phyloP scores from a whole-genome alignment of 2,113 vertebrate species.

The Pyxicephalus adspersus region DNA sequence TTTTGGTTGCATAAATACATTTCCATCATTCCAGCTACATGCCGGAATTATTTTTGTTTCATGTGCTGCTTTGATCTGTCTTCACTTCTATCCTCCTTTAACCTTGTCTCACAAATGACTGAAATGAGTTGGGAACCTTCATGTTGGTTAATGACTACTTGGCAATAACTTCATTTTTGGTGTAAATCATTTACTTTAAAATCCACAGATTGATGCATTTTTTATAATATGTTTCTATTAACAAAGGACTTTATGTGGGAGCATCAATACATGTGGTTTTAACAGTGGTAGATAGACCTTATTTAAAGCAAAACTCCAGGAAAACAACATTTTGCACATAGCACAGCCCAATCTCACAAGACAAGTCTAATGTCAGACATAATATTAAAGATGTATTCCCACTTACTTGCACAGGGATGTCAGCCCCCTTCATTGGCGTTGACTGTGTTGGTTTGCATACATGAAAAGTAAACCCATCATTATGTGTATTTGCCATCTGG shows the following conservation, averaged over 20 bases:
- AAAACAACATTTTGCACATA: too few species aligned
- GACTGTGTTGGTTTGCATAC: too few species aligned
- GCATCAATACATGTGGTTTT: not conserved
- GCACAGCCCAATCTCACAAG: too few species aligned
- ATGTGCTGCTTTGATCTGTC: constrained; percentile 22
- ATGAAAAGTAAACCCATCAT: too few species aligned
- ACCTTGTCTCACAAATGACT: not conserved
- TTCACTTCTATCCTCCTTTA: constrained; percentile 7
- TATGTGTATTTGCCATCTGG: too few species aligned
- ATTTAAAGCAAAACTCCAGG: too few species aligned
- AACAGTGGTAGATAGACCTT: constrained; percentile 10
- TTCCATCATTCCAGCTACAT: not conserved
- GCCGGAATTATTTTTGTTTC: not conserved
- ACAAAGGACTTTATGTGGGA: not conserved
- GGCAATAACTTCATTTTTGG: not conserved
- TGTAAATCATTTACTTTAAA: not conserved
- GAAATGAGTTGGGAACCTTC: constrained; percentile 14
- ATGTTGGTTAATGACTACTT: not conserved
- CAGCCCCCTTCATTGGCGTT: too few species aligned
- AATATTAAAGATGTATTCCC: too few species aligned
- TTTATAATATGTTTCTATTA: not conserved
- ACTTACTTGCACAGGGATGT: too few species aligned
- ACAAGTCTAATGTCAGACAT: too few species aligned
- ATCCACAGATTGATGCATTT: constrained; percentile 32
- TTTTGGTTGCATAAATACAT: constrained; percentile 16